phyloP scores from a whole-genome alignment of 2,113 vertebrate genomes.

The Delphinus delphis region DNA sequence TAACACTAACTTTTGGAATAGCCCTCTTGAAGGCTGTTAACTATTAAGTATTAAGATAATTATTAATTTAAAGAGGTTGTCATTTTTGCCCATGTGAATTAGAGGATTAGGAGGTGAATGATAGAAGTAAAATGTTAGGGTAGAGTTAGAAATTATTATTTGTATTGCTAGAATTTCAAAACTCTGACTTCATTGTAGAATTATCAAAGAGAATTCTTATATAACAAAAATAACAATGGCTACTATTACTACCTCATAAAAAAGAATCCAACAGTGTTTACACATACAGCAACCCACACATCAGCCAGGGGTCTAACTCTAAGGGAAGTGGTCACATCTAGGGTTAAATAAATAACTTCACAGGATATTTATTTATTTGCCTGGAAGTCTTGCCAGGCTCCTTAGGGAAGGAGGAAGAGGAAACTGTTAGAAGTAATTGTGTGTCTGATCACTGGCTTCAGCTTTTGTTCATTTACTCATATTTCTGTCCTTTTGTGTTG shows the following conservation, averaged over 20 bases:
- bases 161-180: constrained; percentile 10
- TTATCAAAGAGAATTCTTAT: constrained; percentile 2
- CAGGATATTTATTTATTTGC: neutral
- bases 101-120: neutral
- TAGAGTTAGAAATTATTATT: neutral
- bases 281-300: neutral
- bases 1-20: constrained; percentile 35
- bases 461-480: constrained; percentile 20
- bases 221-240: neutral
- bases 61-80: neutral
- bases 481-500: neutral
- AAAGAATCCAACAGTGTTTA: neutral
- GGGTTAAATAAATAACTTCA: neutral
- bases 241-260: neutral
- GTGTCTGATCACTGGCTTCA: neutral
- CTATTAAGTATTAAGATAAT: neutral
- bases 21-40: neutral
- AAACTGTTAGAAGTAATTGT: neutral
- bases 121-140: neutral
- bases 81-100: neutral
- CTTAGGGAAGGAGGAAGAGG: neutral
- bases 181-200: neutral
- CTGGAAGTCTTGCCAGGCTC: neutral
- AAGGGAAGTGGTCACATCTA: neutral
- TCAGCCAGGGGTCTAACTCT: neutral